Conservation (phyloP, 2,888 invertebrate genomes). For the Drosophila niveifrons region DNA sequence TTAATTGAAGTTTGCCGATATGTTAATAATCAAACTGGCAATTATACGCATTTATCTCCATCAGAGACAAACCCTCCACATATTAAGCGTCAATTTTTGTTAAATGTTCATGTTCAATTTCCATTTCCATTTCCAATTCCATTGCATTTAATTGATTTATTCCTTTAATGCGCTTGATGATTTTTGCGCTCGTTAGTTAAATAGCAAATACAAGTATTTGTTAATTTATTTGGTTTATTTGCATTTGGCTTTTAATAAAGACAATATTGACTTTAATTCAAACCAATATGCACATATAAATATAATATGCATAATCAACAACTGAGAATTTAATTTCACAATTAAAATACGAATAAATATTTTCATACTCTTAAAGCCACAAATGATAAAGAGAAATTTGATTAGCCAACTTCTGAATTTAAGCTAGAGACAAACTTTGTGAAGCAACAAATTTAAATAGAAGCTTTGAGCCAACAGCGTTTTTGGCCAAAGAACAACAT, state of each 20-base stretch:
- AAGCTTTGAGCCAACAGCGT: constrained; percentile 1
- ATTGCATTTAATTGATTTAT: constrained; percentile 23
- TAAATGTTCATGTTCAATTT: constrained; percentile 4
- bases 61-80: not conserved
- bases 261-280: constrained; percentile 40
- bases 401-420: constrained; percentile 6
- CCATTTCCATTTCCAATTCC: constrained; percentile 15
- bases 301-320: constrained; percentile 30
- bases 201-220: constrained; percentile 31
- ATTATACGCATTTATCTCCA: constrained; percentile 52
- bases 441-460: constrained; percentile 18
- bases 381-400: constrained; percentile 4
- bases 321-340: constrained; percentile 14
- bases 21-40: constrained; percentile 74
- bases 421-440: constrained; percentile 8
- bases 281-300: constrained; percentile 18
- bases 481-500: constrained; percentile 28
- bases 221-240: constrained; percentile 41
- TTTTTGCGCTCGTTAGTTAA: constrained; percentile 28
- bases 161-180: constrained; percentile 21
- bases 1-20: constrained; percentile 83
- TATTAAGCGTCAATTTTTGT: not conserved
- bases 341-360: constrained; percentile 13
- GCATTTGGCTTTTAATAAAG: constrained; percentile 47
- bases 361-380: not conserved